Base-by-base conservation (phyloP, 2,797 vertebrate genomes). In the Pangasius larnaudii region DNA sequence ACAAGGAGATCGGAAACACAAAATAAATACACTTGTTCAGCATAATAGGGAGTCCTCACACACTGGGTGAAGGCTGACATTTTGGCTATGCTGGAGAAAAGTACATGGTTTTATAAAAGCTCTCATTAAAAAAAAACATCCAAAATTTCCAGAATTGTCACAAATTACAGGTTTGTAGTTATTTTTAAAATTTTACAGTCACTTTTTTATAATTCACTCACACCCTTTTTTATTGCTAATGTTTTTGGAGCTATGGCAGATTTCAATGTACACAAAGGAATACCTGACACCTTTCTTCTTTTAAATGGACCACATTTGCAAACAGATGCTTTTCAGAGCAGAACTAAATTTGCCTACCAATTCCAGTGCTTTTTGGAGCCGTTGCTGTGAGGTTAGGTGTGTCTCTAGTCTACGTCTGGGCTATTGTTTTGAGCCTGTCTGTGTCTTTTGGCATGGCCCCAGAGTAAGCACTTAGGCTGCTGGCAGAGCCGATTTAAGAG, bases 1-100 rank as follows among this genome's bases (percentile, higher is more conserved):
- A 92, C 93, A 92, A 18, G 88, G 90, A 91, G 90, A 92, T 91
- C 93, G 91, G 92, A 94, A 93, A 92, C 84, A 93, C 91, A 93
- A 30, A 63, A 92, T 46, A 93, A 92, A 94, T 92, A 85, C 89
- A 85, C 93, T 93, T 93, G 90, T 93, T 92, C 91, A 91, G 81
- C 27, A 89, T 84, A 91, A 91, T 91, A 30, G 84, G 69, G 51
- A 85, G 42, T 84, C n/a, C 67, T 78, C 53, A 83, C 18, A 42
- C 33, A 42, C 65, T 80, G 79, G 18, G 6, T 58, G 39, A 87
- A 82, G 6, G 61, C 67, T 75, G 33, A 77, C 22, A 67, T 72
- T 81, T 72, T 85, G 53, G 53, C 78, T 51, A 3, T 10, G 36
- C 22, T 56, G 75, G 36, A 89, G 58, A 82, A 59, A 63, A 80